Base-by-base conservation (phyloP, 2,888 invertebrate genomes). In the Philaethria dido region DNA sequence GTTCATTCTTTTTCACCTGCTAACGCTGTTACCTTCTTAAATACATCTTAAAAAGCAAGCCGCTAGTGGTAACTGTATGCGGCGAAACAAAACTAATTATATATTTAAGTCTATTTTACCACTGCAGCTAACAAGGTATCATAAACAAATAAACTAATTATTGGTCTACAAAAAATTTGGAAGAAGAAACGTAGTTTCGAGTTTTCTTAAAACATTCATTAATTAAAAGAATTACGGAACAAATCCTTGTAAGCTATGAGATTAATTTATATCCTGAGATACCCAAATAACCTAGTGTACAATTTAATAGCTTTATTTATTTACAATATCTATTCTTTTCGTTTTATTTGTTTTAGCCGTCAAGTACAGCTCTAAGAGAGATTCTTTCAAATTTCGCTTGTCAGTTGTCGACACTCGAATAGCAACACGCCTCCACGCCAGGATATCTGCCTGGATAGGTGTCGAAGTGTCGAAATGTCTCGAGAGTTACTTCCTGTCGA, bases 71-170 rank as follows among this genome's bases (percentile, higher is more conserved):
- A 64, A 66, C 62, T 70, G 70, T 68, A 72, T 68, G 69, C 77
- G 78, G 73, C 74, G 77, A 79, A 84, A 91, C 90, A 91, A 90
- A 88, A 85, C 86, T 90, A 91, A 92, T 92, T 86, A 88, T 85
- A 86, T 87, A 89, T 85, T 92, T 89, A 80, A 82, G 72, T 77
- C 76, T 77, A 78, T 81, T 85, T 89, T 88, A 89, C 89, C 87
- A 77, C 77, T 76, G 73, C 78, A 75, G 73, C 86, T 91, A 92
- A 92, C 90, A 87, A 92, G 91, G 78, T 77, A 72, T 80, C 78
- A 80, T 92, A 90, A 89, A 92, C 78, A 79, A 74, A 91, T 92
- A 90, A 91, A 91, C 78, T 79, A 79, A 83, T 84, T 78, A 77
- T 87, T 78, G 84, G 84, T 85, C 86, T 86, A 85, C 84, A 85